Conservation (phyloP, 2,888 invertebrate genomes). For the Antitype chi region DNA sequence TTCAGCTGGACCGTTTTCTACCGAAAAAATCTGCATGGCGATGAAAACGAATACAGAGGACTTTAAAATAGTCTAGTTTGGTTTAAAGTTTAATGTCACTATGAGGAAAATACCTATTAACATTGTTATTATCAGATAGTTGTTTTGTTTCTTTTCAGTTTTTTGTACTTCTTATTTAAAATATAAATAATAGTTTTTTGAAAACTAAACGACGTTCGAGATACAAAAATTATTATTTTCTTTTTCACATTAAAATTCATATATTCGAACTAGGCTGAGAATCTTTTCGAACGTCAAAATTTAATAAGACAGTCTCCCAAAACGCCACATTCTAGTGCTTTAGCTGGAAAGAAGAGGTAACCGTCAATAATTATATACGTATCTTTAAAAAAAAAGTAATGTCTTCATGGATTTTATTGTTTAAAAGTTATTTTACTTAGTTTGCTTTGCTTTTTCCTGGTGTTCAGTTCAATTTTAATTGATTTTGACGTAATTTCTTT, state of each 20-base stretch:
- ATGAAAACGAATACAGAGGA: slow-evolving; percentile 38
- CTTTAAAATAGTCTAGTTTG: slow-evolving; percentile 37
- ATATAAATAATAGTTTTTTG: not conserved
- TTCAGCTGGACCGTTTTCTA: slow-evolving; percentile 74
- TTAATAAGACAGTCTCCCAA: too few species aligned
- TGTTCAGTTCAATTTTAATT: slow-evolving; percentile 1
- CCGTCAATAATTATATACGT: not conserved
- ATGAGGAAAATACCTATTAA: not conserved
- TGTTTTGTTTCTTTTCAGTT: not conserved
- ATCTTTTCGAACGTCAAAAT: too few species aligned
- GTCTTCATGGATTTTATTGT: not conserved
- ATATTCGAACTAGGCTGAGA: too few species aligned
- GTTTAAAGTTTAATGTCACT: not conserved
- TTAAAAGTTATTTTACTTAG: not conserved
- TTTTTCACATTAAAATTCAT: not conserved
- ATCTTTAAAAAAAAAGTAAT: not conserved
- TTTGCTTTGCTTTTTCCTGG: slow-evolving; percentile 9
- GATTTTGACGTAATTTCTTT: not conserved
- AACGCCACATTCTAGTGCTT: too few species aligned
- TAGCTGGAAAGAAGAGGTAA: too few species aligned
- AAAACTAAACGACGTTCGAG: not conserved
- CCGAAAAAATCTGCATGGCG: slow-evolving; percentile 68
- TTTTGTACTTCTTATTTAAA: too few species aligned
- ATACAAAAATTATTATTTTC: not conserved
- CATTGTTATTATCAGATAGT: not conserved